Evolutionary conservation across 2,888 invertebrate species (phyloP).

Genomic region (Gisinianus flammeolus): DNA sequence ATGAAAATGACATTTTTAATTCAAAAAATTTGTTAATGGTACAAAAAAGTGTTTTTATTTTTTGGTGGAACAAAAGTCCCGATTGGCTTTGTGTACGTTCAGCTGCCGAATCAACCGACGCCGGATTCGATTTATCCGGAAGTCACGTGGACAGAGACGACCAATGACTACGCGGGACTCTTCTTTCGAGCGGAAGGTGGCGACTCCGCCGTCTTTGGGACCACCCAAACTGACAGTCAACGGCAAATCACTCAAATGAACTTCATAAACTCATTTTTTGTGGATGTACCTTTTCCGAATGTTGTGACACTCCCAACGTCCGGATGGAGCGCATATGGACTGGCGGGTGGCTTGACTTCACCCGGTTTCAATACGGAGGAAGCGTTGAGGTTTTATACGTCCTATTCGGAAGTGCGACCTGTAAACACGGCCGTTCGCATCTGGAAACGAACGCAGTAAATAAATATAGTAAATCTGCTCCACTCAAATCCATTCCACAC

Average conservation of each 20-base stretch:
- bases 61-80: background rate
- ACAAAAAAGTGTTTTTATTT: background rate
- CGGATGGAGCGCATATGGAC: background rate
- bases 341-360: background rate
- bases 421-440: background rate
- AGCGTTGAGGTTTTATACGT: background rate
- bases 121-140: conserved; percentile 29
- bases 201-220: background rate
- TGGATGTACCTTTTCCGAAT: background rate
- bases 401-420: background rate
- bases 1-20: no score
- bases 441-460: no score
- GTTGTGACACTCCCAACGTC: background rate
- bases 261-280: background rate
- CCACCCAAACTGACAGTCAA: background rate
- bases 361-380: no score
- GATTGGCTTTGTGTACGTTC: conserved; percentile 29
- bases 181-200: conserved; percentile 39
- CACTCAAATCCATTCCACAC: no score
- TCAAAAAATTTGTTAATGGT: no score
- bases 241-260: background rate
- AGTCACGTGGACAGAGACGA: conserved; percentile 27
- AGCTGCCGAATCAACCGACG: conserved; percentile 4
- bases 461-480: no score
- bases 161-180: conserved; percentile 32